A percentile compares a stretch with the other conserved stretches of the same genome.
Conservation (phyloP, 2,888 invertebrate species). For the Drosophila robusta region DNA sequence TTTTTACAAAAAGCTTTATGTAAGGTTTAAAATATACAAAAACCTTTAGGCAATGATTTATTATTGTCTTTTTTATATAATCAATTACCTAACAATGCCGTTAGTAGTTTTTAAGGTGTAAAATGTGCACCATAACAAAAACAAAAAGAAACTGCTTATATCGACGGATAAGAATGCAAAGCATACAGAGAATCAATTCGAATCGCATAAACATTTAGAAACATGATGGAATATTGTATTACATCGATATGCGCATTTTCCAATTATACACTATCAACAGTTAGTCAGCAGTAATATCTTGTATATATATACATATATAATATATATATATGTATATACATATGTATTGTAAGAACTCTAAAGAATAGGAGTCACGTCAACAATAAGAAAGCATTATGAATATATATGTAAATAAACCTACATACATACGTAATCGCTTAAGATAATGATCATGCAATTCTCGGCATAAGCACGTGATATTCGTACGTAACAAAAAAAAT, state of each 20-base stretch:
- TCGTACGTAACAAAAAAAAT: too few species aligned
- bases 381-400: neutral
- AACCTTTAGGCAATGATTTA: neutral
- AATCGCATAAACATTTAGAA: neutral
- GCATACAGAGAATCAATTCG: constrained; percentile 4
- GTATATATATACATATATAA: neutral
- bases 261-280: neutral
- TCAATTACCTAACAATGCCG: neutral
- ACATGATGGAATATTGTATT: constrained; percentile 8
- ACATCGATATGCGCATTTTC: constrained; percentile 10
- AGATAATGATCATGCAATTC: neutral
- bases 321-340: neutral
- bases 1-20: too few species aligned
- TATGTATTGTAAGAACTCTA: neutral
- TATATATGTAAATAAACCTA: neutral
- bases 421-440: too few species aligned
- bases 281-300: neutral
- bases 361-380: too few species aligned
- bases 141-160: neutral
- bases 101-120: neutral
- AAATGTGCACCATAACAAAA: neutral
- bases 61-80: too few species aligned
- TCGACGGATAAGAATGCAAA: constrained; percentile 3
- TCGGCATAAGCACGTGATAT: too few species aligned
- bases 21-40: too few species aligned